Base-by-base conservation (phyloP, 2,113 vertebrate species). In the Bufo gargarizans region DNA sequence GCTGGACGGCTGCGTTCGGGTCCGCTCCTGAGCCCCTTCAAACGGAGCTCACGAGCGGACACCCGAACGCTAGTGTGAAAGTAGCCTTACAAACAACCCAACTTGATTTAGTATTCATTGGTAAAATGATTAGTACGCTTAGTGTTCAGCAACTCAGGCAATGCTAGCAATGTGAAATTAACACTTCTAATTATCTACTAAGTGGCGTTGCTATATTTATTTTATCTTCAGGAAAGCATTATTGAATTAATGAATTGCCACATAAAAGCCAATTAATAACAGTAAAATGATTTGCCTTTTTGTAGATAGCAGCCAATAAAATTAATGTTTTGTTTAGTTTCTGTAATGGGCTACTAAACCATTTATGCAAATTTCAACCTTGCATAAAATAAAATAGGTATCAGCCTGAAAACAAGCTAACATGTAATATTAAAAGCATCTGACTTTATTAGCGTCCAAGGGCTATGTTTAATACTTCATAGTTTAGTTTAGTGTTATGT, bases 281-380 rank as follows among this genome's bases (percentile, higher is more conserved):
- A 50, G 53, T 1, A 59, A 80, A 43, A 45, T 58, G 14, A 80
- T 79, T n/a, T 58, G 47, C 53, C 58, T n/a, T 79, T 58, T 58
- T 22, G 43, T 3, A 79, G 22, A 79, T 80, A 58, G 33, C 56
- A 55, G 77, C 17, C 77, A 59, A 58, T 80, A 43, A 58, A 13
- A 80, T 59, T n/a, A 80, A 76, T 76, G 72, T 76, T 76, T 76
- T 49, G 43, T 74, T 74, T 74, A 47, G 7, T 76, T 76, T 76
- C 45, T 76, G 7, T 76, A 76, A 50, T 50, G 4, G 72, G 72
- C 47, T 76, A 50, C 6, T 19, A 50, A 49, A 76, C 72, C 72
- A 76, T 49, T 76, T 76, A 76, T 50, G 72, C 47, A 76, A 19
- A 76, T 76, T 76, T 74, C 43, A 74, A 74, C 43, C 45, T 74